Evolutionary conservation across 2,888 invertebrate genomes (phyloP).

Genomic region (Arenicola marina): DNA sequence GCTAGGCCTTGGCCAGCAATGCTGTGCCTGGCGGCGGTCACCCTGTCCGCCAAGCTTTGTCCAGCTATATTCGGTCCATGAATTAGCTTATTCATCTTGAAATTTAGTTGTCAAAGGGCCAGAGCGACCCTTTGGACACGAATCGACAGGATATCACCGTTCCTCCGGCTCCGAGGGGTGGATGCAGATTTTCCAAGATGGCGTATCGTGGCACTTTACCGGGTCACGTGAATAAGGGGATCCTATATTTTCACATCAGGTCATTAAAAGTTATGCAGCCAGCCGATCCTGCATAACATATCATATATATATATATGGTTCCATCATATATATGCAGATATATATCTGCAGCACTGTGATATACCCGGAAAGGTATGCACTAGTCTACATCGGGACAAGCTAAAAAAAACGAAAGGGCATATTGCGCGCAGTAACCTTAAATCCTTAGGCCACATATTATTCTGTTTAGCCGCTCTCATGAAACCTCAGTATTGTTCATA

Average conservation of each 20-base stretch:
- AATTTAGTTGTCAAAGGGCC: slow-evolving; percentile 3
- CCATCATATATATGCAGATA: too few relatives aligned
- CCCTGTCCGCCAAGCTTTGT: slow-evolving; percentile 97
- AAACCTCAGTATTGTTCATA: too few relatives aligned
- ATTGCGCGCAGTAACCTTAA: too few relatives aligned
- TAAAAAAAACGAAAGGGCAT: too few relatives aligned
- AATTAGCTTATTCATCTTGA: slow-evolving; percentile 28
- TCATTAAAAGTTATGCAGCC: too few relatives aligned
- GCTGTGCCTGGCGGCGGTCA: slow-evolving; percentile 97
- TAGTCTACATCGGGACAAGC: too few relatives aligned
- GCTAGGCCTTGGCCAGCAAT: slow-evolving; percentile 99
- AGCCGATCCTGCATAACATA: too few relatives aligned
- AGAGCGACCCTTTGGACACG: neutral
- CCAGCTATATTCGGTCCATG: slow-evolving; percentile 67
- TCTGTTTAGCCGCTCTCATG: too few relatives aligned
- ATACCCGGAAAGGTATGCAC: too few relatives aligned
- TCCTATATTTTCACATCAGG: neutral
- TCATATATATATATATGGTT: too few relatives aligned
- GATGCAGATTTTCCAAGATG: slow-evolving; percentile 1
- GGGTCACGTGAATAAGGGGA: slow-evolving; percentile 5
- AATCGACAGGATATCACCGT: neutral
- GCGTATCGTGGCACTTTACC: neutral
- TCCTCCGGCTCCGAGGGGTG: slow-evolving; percentile 4
- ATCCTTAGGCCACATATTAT: too few relatives aligned
- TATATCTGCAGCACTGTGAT: too few relatives aligned